Evolutionary conservation across 2,888 invertebrate genomes (phyloP), one percentile per base, ranked within the genome.

Genomic region (Conistra vaccinii): DNA sequence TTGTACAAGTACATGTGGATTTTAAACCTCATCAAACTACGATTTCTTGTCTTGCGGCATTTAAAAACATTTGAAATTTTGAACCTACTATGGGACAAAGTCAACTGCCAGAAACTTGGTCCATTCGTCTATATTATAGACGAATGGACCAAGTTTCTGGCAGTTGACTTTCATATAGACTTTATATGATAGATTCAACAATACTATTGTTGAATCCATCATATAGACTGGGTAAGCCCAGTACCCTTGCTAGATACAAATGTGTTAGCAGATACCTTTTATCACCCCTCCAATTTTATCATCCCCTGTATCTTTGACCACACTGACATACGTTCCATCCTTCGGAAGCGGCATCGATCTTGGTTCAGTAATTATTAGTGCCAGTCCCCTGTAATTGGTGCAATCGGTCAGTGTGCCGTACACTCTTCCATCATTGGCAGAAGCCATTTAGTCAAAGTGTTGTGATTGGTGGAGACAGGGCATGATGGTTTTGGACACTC

Each of bases 321-420:
- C 66, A 35, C 69, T 76, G 82, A 83, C 74, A 69, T 71, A 76
- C 55, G 58, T 60, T 60, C 77, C 83, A 87, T 89, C 87, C 81
- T 83, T 81, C 45, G 35, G 69, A 70, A 75, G 76, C 78, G 70
- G 76, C 87, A 91, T 91, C 92, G 83, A 87, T 91, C 91, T 91
- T 89, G 66, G 86, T 82, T 73, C 84, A 81, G 85, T 89, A 90
- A 91, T 90, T 88, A 90, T 86, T 80, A 84, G 76, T 76, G 84
- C 76, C 80, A 83, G 75, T 65, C 72, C 76, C 72, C 71, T 62
- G 77, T 89, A 90, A 90, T 89, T 90, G 87, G 84, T 53, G 77
- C 78, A 78, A 90, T 90, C 88, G 82, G 83, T 90, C 90, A 89
- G 66, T 63, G 62, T 68, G 48, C 62, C 69, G 76, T 65, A 58